A percentile compares a stretch with the other conserved stretches of the same genome.
These are phyloP conservation scores for Callinectes sapidus DNA, from an alignment of 2,888 invertebrate species.

Conservation along the genomic window DNA sequence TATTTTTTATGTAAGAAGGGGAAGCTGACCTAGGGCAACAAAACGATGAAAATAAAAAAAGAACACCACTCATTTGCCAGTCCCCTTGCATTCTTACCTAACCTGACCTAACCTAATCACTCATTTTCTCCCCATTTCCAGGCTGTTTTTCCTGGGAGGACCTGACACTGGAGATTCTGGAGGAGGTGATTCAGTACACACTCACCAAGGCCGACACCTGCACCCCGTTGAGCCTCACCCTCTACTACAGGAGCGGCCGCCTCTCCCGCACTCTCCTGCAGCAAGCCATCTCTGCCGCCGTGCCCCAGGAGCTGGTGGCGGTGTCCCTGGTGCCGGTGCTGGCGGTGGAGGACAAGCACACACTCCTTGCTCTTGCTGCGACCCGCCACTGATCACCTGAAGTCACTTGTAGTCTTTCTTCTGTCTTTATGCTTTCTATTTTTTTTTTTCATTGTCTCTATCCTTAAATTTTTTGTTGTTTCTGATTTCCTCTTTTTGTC, in stretches of 20 bases:
- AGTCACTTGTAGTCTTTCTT: slow-evolving; percentile 24
- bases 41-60: no score
- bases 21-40: no score
- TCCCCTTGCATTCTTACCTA: no score
- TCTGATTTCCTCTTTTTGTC: background rate
- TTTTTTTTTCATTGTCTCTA: background rate
- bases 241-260: slow-evolving; percentile 56
- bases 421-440: background rate
- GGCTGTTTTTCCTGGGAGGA: slow-evolving; percentile 60
- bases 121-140: background rate
- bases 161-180: slow-evolving; percentile 50
- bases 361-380: slow-evolving; percentile 53
- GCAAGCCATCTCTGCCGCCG: slow-evolving; percentile 44
- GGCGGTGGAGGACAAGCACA: slow-evolving; percentile 60
- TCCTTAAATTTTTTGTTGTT: background rate
- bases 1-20: no score
- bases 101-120: background rate
- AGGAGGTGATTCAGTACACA: slow-evolving; percentile 60
- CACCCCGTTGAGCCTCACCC: slow-evolving; percentile 48
- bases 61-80: no score
- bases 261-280: slow-evolving; percentile 48
- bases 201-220: slow-evolving; percentile 56
- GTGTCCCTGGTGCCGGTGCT: slow-evolving; percentile 64
- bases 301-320: slow-evolving; percentile 28
- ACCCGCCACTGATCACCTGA: slow-evolving; percentile 66